Conservation (phyloP, 2,797 vertebrate species). For the Emys orbicularis region DNA sequence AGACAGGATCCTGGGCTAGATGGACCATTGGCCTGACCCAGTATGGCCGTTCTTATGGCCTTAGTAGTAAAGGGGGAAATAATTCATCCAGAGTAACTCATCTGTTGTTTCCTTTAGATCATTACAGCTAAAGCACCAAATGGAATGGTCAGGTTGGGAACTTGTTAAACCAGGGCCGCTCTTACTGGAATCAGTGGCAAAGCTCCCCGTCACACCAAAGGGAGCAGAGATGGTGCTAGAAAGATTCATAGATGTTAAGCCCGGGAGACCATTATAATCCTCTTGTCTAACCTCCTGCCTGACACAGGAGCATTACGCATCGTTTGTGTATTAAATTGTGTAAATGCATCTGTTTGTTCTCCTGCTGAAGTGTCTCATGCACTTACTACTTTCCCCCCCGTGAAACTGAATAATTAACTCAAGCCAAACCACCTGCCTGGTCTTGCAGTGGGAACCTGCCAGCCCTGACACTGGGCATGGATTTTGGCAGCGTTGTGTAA, state of each 20-base stretch:
- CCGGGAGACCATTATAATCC: neutral
- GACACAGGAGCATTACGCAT: neutral
- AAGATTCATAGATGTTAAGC: neutral
- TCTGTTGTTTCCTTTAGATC: neutral
- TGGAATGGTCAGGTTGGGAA: neutral
- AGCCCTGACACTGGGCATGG: neutral
- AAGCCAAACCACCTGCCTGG: neutral
- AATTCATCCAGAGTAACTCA: neutral
- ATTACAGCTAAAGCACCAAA: neutral
- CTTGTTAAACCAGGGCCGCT: neutral
- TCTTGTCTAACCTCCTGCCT: neutral
- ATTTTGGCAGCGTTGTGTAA: neutral
- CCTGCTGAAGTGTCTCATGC: neutral
- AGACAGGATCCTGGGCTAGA: no score
- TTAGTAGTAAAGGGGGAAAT: neutral
- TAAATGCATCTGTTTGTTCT: neutral
- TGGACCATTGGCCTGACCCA: no score
- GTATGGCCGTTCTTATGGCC: no score
- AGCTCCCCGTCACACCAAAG: neutral
- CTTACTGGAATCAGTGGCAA: neutral
- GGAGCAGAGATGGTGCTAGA: neutral
- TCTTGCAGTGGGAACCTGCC: neutral
- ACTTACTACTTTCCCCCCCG: rapidly evolving
- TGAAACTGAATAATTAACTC: neutral
- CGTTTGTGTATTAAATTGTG: neutral